Conservation (phyloP, 2,797 vertebrate genomes). For the Pagetopsis macropterus region DNA sequence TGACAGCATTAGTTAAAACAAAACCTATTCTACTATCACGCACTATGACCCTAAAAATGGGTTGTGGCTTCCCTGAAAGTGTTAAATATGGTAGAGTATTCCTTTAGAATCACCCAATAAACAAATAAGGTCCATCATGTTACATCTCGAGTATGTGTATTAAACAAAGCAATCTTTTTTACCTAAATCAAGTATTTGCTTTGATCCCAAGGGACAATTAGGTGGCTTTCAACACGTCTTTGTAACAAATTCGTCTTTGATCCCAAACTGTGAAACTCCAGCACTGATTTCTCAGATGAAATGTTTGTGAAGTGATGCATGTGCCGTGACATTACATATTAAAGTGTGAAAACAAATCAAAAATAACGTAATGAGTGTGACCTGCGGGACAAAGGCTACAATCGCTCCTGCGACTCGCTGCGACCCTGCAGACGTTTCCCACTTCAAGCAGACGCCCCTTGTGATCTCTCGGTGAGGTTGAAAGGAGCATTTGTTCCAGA, state of each 20-base stretch:
- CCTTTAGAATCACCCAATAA: no score
- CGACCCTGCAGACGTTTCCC: conserved; percentile 2
- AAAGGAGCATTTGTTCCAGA: conserved; percentile 60
- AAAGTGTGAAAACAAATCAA: conserved; percentile 1
- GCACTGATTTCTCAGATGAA: neutral
- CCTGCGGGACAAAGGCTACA: neutral
- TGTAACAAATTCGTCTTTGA: neutral
- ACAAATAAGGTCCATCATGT: no score
- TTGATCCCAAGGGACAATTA: no score
- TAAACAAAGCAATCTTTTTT: no score
- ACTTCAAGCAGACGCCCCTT: conserved; percentile 25
- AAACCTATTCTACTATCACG: no score
- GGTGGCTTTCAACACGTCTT: neutral
- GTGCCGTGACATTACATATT: neutral
- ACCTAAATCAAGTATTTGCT: no score
- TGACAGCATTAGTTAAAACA: no score
- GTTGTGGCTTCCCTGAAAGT: no score
- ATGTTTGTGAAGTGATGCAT: neutral
- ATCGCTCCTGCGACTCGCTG: neutral
- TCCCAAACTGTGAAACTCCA: neutral
- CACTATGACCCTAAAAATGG: no score
- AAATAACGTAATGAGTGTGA: neutral
- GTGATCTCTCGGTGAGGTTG: conserved; percentile 36
- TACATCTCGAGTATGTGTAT: no score
- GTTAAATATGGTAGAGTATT: no score